phyloP scores from a whole-genome alignment of 2,113 vertebrate genomes.

The Stercorarius parasiticus region DNA sequence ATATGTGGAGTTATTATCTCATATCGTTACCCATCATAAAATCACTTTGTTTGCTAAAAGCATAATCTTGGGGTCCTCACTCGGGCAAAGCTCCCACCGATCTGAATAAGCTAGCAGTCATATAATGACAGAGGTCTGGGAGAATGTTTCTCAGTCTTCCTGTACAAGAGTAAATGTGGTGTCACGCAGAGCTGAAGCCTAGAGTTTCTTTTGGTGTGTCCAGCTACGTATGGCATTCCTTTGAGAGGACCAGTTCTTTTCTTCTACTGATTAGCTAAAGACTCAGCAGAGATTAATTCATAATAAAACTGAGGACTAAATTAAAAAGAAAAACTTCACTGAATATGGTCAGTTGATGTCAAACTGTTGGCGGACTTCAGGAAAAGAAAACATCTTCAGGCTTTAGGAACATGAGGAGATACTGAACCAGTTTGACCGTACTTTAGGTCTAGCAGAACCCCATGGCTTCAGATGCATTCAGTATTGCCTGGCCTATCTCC shows the following conservation, averaged over 20 bases:
- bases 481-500: neutral
- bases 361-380: neutral
- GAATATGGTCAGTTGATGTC: neutral
- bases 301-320: neutral
- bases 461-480: neutral
- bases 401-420: neutral
- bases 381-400: neutral
- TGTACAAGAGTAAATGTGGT: neutral
- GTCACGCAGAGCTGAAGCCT: neutral
- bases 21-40: neutral
- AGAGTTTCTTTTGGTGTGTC: neutral
- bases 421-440: neutral
- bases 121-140: neutral
- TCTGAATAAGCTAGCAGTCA: neutral
- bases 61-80: neutral
- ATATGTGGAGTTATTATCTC: neutral
- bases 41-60: slow-evolving; percentile 13
- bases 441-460: neutral
- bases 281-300: neutral
- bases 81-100: neutral
- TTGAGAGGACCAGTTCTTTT: neutral
- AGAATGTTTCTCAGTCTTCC: neutral
- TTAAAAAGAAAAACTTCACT: neutral
- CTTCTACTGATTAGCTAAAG: neutral
- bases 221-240: neutral